Conservation (phyloP, 1,140 invertebrate species). For the Hyles vespertilio region DNA sequence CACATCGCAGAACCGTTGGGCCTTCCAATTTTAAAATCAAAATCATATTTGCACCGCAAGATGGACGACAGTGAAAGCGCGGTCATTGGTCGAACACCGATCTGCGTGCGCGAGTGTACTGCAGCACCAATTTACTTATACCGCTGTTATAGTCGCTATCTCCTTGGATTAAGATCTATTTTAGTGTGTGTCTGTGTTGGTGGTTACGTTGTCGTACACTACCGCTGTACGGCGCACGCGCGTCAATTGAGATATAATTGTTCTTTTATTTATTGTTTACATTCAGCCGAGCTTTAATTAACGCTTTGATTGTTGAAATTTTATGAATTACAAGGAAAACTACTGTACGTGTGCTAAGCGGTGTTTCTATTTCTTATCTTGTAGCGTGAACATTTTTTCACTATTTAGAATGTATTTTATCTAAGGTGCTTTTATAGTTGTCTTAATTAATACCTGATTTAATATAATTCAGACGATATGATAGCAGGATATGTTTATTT, state of each 20-base stretch:
- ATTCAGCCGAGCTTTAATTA: slow-evolving; percentile 7
- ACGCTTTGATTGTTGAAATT: not conserved
- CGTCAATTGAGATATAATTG: slow-evolving; percentile 60
- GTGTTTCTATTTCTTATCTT: too few species aligned
- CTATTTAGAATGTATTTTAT: too few species aligned
- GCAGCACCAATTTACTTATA: slow-evolving; percentile 35
- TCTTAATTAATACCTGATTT: too few species aligned
- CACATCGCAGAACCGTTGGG: slow-evolving; percentile 26
- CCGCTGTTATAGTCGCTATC: slow-evolving; percentile 6
- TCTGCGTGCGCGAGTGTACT: slow-evolving; percentile 50
- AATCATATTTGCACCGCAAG: slow-evolving; percentile 47
- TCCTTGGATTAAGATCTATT: slow-evolving; percentile 21
- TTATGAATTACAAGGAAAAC: too few species aligned
- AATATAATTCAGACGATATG: too few species aligned
- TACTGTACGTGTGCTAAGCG: too few species aligned
- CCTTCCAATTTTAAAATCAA: slow-evolving; percentile 63
- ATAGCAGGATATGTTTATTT: too few species aligned
- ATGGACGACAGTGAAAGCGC: slow-evolving; percentile 69
- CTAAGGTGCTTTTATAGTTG: too few species aligned
- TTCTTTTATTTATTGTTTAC: slow-evolving; percentile 57
- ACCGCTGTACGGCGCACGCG: slow-evolving; percentile 52
- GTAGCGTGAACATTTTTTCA: too few species aligned
- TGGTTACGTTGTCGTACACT: slow-evolving; percentile 54
- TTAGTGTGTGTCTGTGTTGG: slow-evolving; percentile 10
- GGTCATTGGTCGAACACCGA: slow-evolving; percentile 62